These are phyloP conservation scores for Clarias laeviceps DNA, from an alignment of 2,797 vertebrate species.

Conservation along the genomic window DNA sequence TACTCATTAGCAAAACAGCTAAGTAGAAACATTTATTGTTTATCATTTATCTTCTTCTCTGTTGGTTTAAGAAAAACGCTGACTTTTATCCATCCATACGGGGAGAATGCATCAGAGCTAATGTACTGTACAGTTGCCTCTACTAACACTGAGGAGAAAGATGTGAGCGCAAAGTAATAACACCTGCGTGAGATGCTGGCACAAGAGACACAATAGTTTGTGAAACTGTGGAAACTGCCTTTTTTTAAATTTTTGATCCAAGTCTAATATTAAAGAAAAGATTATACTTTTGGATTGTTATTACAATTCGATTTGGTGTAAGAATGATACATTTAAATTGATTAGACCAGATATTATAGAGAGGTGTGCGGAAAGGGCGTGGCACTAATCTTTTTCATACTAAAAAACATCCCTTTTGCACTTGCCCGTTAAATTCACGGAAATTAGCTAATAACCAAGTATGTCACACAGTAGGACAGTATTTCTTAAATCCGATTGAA, in stretches of 20 bases:
- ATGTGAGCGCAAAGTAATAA: conserved; percentile 43
- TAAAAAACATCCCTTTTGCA: not conserved
- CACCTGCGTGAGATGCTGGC: conserved; percentile 45
- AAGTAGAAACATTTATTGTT: conserved; percentile 27
- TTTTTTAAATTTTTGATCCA: not conserved
- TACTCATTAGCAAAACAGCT: conserved; percentile 35
- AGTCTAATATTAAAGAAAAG: not conserved
- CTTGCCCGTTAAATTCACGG: not conserved
- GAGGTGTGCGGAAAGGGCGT: not conserved
- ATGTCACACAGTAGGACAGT: not conserved
- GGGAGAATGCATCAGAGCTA: conserved; percentile 3
- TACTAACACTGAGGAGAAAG: conserved; percentile 29
- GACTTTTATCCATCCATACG: not conserved
- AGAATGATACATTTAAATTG: not conserved
- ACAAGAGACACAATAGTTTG: conserved; percentile 49
- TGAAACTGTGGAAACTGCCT: conserved; percentile 5
- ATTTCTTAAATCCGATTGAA: too few relatives aligned
- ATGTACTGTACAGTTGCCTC: not conserved
- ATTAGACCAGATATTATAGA: not conserved
- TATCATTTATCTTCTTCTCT: conserved; percentile 1
- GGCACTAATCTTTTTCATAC: not conserved
- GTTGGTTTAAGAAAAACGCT: conserved; percentile 13
- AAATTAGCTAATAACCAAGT: not conserved
- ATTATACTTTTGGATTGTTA: not conserved
- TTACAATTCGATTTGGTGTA: not conserved